These are phyloP conservation scores for Himalopsyche anomala DNA, from an alignment of 2,888 invertebrate species.

Conservation along the genomic window DNA sequence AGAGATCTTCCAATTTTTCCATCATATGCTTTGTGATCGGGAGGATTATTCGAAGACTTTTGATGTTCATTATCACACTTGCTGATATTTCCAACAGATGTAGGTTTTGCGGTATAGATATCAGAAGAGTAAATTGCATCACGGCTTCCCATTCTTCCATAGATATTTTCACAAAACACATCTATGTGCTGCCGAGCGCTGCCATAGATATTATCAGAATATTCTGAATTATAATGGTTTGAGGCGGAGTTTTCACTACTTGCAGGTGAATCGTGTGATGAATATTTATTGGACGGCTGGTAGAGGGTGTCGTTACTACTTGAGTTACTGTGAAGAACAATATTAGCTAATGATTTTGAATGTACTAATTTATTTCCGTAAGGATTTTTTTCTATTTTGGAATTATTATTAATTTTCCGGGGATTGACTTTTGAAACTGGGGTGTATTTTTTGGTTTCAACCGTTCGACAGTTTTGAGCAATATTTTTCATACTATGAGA, in stretches of 20 bases:
- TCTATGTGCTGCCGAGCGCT: conserved; percentile 70
- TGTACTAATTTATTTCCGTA: conserved; percentile 73
- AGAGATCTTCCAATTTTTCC: conserved; percentile 54
- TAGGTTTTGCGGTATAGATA: conserved; percentile 76
- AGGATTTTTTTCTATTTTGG: conserved; percentile 71
- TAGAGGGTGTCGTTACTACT: conserved; percentile 75
- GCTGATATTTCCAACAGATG: conserved; percentile 74
- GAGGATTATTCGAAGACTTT: conserved; percentile 6
- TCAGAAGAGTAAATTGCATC: conserved; percentile 72
- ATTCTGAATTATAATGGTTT: conserved; percentile 74
- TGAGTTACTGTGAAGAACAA: conserved; percentile 74
- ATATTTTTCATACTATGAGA: conserved; percentile 37
- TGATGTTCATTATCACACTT: conserved; percentile 66
- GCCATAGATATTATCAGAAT: conserved; percentile 74
- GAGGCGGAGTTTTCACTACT: conserved; percentile 73
- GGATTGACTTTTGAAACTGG: conserved; percentile 40
- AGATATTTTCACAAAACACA: conserved; percentile 73
- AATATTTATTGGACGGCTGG: conserved; percentile 71
- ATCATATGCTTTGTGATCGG: neutral
- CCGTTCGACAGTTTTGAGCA: conserved; percentile 70
- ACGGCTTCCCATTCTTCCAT: conserved; percentile 68
- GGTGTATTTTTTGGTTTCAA: conserved; percentile 53
- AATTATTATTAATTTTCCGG: conserved; percentile 60
- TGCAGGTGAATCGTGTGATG: conserved; percentile 74
- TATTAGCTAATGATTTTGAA: conserved; percentile 75